phyloP scores from a whole-genome alignment of 2,888 invertebrate genomes.

The Boloria euphrosyne region DNA sequence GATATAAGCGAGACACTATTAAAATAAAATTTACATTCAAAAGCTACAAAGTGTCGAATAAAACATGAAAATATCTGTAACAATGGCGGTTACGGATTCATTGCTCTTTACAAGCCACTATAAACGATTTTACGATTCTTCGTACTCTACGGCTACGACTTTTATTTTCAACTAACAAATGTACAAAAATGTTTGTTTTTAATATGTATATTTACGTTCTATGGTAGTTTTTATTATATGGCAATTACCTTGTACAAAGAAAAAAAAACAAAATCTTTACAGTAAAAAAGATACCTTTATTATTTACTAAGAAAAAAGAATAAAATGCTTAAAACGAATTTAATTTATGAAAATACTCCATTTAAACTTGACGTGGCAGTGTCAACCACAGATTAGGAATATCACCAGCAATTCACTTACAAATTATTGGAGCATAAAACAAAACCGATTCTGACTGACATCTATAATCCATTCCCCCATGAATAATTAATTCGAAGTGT shows the following conservation, averaged over 20 bases:
- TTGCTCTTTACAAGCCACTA: conserved; percentile 52
- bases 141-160: conserved; percentile 48
- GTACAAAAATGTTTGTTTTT: conserved; percentile 25
- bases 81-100: conserved; percentile 46
- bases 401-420: neutral
- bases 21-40: conserved; percentile 61
- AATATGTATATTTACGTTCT: neutral
- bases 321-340: too few relatives aligned
- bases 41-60: conserved; percentile 50
- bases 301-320: too few relatives aligned
- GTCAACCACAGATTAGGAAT: neutral
- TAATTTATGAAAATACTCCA: too few relatives aligned
- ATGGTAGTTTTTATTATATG: too few relatives aligned
- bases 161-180: conserved; percentile 43
- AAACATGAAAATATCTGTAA: conserved; percentile 56
- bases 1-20: conserved; percentile 29
- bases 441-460: neutral
- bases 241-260: too few relatives aligned
- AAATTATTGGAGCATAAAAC: conserved; percentile 3
- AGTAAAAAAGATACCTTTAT: too few relatives aligned
- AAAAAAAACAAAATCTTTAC: too few relatives aligned
- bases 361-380: too few relatives aligned
- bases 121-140: conserved; percentile 64
- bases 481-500: conserved; percentile 18
- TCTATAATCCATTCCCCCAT: neutral